A percentile compares a stretch with the other conserved stretches of the same genome.
These are phyloP conservation scores for Conopomorpha cramerella DNA, from an alignment of 1,140 invertebrate species.

Conservation along the genomic window DNA sequence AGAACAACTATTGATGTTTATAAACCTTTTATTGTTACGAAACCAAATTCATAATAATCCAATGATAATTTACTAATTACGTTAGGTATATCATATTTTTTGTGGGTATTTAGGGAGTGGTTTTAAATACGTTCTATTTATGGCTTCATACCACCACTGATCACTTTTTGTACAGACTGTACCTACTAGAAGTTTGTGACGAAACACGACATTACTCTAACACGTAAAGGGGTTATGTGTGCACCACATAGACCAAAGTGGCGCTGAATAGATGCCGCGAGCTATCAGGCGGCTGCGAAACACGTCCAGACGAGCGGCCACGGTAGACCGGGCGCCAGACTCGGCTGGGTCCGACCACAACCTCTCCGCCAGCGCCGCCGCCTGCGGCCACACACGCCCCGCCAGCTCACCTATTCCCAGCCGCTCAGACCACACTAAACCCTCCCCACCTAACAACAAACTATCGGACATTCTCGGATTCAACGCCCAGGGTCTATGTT, in stretches of 20 bases:
- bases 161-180: no score
- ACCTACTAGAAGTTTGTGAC: no score
- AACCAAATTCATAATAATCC: no score
- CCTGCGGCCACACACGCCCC: slow-evolving; percentile 69
- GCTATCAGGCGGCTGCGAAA: slow-evolving; percentile 65
- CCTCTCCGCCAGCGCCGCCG: slow-evolving; percentile 71
- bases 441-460: slow-evolving; percentile 68
- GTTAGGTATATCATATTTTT: no score
- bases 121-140: no score
- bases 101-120: no score
- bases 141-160: no score
- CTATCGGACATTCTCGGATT: slow-evolving; percentile 34
- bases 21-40: no score
- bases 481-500: slow-evolving; percentile 72
- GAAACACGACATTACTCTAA: no score
- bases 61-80: no score
- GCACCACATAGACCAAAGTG: slow-evolving; percentile 75
- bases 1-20: no score
- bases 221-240: slow-evolving; percentile 63
- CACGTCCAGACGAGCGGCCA: slow-evolving; percentile 67
- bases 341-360: slow-evolving; percentile 38
- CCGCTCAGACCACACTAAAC: slow-evolving; percentile 72
- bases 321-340: slow-evolving; percentile 30
- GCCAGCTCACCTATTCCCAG: slow-evolving; percentile 62
- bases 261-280: slow-evolving; percentile 66